phyloP scores from a whole-genome alignment of 2,113 vertebrate species.

The Amblyornis subalaris region DNA sequence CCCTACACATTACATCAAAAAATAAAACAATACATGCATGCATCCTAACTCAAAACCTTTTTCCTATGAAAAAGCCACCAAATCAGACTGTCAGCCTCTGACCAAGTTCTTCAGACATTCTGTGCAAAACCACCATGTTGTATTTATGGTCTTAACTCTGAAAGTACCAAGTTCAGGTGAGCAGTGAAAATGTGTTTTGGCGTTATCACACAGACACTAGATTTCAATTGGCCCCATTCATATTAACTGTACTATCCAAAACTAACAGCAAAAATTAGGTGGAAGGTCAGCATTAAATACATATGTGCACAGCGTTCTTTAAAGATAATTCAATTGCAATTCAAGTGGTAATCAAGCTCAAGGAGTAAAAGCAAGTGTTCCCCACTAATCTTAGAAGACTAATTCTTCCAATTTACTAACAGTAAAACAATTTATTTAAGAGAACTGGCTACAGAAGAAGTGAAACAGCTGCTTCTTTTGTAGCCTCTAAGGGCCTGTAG shows the following conservation, averaged over 20 bases:
- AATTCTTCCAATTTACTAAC: background rate
- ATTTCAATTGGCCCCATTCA: background rate
- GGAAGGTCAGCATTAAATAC: background rate
- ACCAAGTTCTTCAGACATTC: background rate
- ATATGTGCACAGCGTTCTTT: background rate
- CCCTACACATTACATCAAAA: background rate
- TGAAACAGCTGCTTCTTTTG: conserved; percentile 47
- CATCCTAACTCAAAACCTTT: background rate
- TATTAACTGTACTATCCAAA: background rate
- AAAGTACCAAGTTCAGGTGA: background rate
- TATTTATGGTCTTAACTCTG: background rate
- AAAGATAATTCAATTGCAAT: background rate
- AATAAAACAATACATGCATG: background rate
- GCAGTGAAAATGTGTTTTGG: background rate
- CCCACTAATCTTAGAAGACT: background rate
- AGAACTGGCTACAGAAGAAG: background rate
- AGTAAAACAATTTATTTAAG: background rate
- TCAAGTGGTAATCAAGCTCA: background rate
- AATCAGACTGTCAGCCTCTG: background rate
- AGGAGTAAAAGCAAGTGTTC: background rate
- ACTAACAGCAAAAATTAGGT: background rate
- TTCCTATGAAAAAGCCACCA: background rate
- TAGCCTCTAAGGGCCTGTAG: conserved; percentile 1
- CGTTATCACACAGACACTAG: background rate
- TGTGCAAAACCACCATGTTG: accelerated